Conservation (phyloP, 2,888 invertebrate species). For the Dorcus parallelipipedus region DNA sequence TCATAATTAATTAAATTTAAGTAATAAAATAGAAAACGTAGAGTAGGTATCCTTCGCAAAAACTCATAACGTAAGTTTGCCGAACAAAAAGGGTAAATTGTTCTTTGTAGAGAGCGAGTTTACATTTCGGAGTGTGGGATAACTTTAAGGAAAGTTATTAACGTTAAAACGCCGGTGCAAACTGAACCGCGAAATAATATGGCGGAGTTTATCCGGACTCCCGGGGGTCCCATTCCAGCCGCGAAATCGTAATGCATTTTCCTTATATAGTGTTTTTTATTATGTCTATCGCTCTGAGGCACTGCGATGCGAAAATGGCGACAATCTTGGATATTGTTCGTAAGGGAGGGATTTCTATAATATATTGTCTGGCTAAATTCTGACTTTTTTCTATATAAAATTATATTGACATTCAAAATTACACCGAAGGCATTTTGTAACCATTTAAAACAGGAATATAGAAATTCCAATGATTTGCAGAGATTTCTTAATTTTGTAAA, state of each 20-base stretch:
- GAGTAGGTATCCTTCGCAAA: too few species aligned
- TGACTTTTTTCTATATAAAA: constrained; percentile 11
- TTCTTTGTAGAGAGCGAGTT: constrained; percentile 32
- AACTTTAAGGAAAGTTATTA: constrained; percentile 28
- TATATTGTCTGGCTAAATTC: constrained; percentile 27
- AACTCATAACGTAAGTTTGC: not conserved
- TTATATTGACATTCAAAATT: too few species aligned
- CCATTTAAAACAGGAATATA: too few species aligned
- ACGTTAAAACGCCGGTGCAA: constrained; percentile 29
- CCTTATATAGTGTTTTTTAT: constrained; percentile 51
- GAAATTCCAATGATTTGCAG: too few species aligned
- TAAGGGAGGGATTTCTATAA: constrained; percentile 37
- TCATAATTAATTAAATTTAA: too few species aligned
- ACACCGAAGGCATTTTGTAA: too few species aligned
- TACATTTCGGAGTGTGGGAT: constrained; percentile 32
- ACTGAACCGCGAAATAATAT: constrained; percentile 43
- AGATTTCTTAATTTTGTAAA: too few species aligned
- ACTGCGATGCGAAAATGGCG: constrained; percentile 43
- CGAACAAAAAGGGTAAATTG: constrained; percentile 27
- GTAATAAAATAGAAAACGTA: too few species aligned
- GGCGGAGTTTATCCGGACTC: constrained; percentile 42
- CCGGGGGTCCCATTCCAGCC: constrained; percentile 46
- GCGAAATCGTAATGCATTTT: constrained; percentile 52
- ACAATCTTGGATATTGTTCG: constrained; percentile 48
- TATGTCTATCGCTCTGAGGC: constrained; percentile 45